These are phyloP conservation scores for Tonatia bakeri DNA, from an alignment of 2,113 vertebrate genomes.

Conservation along the genomic window DNA sequence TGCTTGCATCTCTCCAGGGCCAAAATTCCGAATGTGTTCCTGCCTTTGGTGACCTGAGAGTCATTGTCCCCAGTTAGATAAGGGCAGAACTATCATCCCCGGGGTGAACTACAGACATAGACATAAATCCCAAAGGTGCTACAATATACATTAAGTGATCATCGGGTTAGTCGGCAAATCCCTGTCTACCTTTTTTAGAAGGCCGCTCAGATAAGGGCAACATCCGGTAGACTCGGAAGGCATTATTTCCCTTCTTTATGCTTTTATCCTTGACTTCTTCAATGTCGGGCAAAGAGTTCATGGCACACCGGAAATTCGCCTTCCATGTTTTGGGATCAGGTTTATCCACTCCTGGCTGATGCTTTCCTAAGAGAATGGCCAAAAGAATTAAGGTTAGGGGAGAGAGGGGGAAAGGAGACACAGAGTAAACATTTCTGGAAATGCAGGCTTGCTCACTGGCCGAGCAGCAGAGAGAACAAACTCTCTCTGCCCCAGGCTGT, in stretches of 20 bases:
- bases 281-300: constrained; percentile 93
- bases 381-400: constrained; percentile 3
- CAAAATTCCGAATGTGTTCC: not conserved
- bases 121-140: not conserved
- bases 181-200: constrained; percentile 90
- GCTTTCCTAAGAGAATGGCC: constrained; percentile 83
- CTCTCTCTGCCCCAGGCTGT: not conserved
- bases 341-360: constrained; percentile 89
- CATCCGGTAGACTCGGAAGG: constrained; percentile 98
- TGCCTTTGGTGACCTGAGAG: not conserved
- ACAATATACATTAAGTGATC: rapidly evolving
- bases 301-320: constrained; percentile 92
- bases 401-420: not conserved
- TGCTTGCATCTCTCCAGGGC: not conserved
- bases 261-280: constrained; percentile 94
- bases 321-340: constrained; percentile 94
- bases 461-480: not conserved
- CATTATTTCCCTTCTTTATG: constrained; percentile 98
- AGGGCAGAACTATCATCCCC: not conserved
- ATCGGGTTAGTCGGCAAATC: not conserved
- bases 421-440: not conserved
- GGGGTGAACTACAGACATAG: not conserved
- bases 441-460: not conserved
- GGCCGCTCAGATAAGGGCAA: constrained; percentile 89
- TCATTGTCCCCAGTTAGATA: not conserved